Evolutionary conservation across 1,140 invertebrate genomes (phyloP), one percentile per base, ranked within the genome.

Genomic region (Phenacoccus solenopsis): DNA sequence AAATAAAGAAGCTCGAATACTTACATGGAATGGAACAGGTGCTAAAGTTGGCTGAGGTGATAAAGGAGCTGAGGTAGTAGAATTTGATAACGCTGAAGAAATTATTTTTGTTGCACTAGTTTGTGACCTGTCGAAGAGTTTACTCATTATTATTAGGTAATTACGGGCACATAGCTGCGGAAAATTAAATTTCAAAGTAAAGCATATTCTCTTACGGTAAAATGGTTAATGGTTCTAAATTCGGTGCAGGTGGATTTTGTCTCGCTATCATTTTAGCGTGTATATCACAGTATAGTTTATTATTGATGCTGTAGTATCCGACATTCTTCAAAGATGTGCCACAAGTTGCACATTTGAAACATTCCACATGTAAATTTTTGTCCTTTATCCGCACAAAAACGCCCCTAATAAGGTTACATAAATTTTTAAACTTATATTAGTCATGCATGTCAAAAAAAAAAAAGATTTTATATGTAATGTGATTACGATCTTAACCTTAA

Each of bases 351-450:
- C 95, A 98, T 79, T 94, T 95, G 84, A 98, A 97, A 80, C 95
- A 98, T 76, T 96, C 94, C 67, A 96, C 92, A 82, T 98, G 94
- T 70, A 97, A 82, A 77, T 94, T 94, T 80, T 94, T 95, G 74
- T 96, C 94, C 85, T 95, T 95, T 79, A 96, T 95, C 76, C 92
- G 87, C 49, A 95, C 93, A 83, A 96, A 97, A 35, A 97, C 94
- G 69, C 94, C 95, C 74, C 94, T 96, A 79, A 71, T 81, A 80
- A 73, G 72, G 68, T 25, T 9, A 70, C 59, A 22, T 21, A 12
- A 28, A 28, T n/a, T n/a, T 38, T 28, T 57, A 72, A 28, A 28
- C 68, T 57, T 61, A 22, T 69, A 68, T 69, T 57, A n/a, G 68
- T 35, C 61, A 10, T 67, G 22, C 69, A 21, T 27, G 16, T 20